Evolutionary conservation across 2,888 invertebrate genomes (phyloP).

Genomic region (Polia nebulosa): DNA sequence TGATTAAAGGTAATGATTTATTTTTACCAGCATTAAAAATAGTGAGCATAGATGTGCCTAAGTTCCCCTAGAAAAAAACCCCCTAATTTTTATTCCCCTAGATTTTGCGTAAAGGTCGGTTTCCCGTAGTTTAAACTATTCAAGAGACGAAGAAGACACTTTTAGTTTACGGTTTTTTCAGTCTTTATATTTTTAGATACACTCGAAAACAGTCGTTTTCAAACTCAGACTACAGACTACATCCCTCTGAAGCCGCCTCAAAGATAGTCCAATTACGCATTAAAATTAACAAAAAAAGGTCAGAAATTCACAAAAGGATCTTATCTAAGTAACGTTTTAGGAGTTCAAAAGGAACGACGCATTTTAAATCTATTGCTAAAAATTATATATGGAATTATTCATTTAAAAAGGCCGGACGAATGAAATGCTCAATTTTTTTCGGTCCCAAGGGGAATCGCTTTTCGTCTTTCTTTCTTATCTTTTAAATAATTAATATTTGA

Average conservation of each 20-base stretch:
- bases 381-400: slow-evolving; percentile 79
- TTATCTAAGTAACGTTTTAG: slow-evolving; percentile 64
- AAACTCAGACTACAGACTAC: slow-evolving; percentile 22
- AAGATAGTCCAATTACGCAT: slow-evolving; percentile 64
- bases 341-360: slow-evolving; percentile 70
- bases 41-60: too few relatives aligned
- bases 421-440: slow-evolving; percentile 70
- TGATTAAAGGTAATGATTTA: background rate
- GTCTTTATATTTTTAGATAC: background rate
- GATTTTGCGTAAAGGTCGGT: too few relatives aligned
- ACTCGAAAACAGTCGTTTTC: slow-evolving; percentile 21
- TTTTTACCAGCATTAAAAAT: background rate
- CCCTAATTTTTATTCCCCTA: too few relatives aligned
- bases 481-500: slow-evolving; percentile 77
- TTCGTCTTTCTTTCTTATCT: slow-evolving; percentile 72
- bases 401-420: slow-evolving; percentile 74
- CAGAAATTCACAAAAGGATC: slow-evolving; percentile 63
- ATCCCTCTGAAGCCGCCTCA: slow-evolving; percentile 49
- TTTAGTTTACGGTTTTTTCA: background rate
- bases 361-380: slow-evolving; percentile 73
- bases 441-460: slow-evolving; percentile 66
- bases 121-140: too few relatives aligned
- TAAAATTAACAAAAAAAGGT: slow-evolving; percentile 64
- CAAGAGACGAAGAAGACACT: background rate
- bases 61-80: too few relatives aligned